These are phyloP conservation scores for Clamator glandarius DNA, from an alignment of 2,797 vertebrate genomes.

Conservation along the genomic window DNA sequence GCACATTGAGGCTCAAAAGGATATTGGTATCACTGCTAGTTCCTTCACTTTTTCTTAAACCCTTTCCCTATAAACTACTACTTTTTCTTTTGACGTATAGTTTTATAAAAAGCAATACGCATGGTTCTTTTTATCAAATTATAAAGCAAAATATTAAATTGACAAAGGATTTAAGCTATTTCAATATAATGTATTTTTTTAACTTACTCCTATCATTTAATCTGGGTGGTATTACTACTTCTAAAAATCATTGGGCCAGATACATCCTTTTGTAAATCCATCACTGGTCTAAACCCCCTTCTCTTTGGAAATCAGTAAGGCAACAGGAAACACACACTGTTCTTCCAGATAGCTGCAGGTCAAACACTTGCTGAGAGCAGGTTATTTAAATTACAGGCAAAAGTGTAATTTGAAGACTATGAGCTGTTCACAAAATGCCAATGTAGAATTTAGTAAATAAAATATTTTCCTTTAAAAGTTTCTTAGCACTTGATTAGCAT, in stretches of 20 bases:
- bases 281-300: neutral
- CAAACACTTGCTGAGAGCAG: neutral
- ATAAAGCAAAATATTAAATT: neutral
- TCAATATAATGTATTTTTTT: neutral
- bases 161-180: neutral
- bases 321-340: neutral
- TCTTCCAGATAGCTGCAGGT: neutral
- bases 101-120: neutral
- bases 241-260: neutral
- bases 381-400: neutral
- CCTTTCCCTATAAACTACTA: neutral
- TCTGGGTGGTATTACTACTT: neutral
- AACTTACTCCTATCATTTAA: neutral
- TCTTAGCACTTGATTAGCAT: neutral
- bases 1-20: neutral
- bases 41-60: neutral
- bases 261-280: neutral
- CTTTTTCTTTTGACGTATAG: neutral
- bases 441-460: neutral
- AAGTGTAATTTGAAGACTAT: neutral
- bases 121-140: neutral
- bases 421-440: neutral
- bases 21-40: neutral
- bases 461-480: neutral
- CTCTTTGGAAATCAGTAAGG: neutral